Evolutionary conservation across 2,797 vertebrate species (phyloP).

Genomic region (Mastacembelus armatus): DNA sequence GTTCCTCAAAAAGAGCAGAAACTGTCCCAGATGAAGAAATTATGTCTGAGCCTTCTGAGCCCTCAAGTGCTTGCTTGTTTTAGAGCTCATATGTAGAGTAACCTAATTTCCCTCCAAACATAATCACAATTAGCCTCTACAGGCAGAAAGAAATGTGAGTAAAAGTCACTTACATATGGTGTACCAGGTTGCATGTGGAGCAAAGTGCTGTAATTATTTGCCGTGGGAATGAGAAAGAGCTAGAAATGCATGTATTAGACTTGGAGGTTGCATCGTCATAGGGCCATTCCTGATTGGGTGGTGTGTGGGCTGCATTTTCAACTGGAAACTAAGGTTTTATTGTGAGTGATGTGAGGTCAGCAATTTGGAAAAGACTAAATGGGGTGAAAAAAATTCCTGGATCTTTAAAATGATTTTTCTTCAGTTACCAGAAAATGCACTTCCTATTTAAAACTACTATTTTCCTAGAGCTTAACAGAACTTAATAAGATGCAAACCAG

Average conservation of each 20-base stretch:
- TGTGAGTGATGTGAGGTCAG: conserved; percentile 38
- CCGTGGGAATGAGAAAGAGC: conserved; percentile 37
- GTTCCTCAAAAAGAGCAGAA: conserved; percentile 11
- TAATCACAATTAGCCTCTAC: conserved; percentile 40
- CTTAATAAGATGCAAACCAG: not conserved
- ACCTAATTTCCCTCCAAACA: conserved; percentile 61
- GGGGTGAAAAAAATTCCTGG: not conserved
- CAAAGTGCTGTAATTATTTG: conserved; percentile 1
- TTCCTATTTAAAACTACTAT: no score
- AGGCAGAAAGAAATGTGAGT: conserved; percentile 33
- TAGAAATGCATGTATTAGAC: conserved; percentile 6
- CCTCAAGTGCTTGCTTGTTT: conserved; percentile 30
- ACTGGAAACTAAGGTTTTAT: conserved; percentile 24
- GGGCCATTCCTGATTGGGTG: not conserved
- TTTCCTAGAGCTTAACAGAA: not conserved
- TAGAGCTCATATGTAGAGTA: conserved; percentile 34
- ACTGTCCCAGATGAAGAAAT: no score
- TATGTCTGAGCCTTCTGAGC: not conserved
- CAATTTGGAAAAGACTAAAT: conserved; percentile 24
- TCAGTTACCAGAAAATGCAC: no score
- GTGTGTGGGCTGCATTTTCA: conserved; percentile 42
- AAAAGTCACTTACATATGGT: conserved; percentile 12
- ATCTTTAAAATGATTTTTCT: no score
- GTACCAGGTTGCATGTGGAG: not conserved
- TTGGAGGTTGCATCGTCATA: not conserved